Evolutionary conservation across 2,113 vertebrate genomes (phyloP), one percentile per base, ranked within the genome.

Genomic region (Dolichotis patagonum): DNA sequence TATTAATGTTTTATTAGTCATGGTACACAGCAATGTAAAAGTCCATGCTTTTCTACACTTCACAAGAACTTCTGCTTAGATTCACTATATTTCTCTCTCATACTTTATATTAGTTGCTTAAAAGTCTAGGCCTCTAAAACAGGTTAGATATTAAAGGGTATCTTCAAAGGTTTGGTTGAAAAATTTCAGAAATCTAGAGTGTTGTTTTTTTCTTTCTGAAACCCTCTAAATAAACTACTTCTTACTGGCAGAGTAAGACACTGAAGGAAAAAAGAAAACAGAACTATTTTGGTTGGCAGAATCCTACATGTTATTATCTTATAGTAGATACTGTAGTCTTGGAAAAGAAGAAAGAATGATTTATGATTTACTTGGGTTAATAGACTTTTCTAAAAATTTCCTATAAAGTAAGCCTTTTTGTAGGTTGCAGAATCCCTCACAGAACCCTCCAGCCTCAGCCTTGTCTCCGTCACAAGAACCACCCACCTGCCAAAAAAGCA

Each of bases 1-100:
- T 95, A 77, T 65, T 92, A 81, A 81, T 85, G 54, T 86, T 90
- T 84, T 85, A 38, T 85, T 93, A 60, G 88, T 88, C 73, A 46
- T 69, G n/a, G 32, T 56, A 80, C 60, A 62, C 10, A 63, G 49
- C 11, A 60, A 49, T 80, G 26, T 80, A 81, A 88, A 96, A 46
- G 81, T 88, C 56, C 43, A 22, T 65, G 54, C 54, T 49, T 35
- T 60, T 91, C 93, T 90, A 80, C 3, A 71, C 12, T 87, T 97
- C 52, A 67, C 30, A 81, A 58, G 35, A 95, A 60, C 35, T 60
- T 88, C 85, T 91, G 52, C 56, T 30, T 62, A 60, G 22, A 88
- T 84, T 90, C 77, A 5, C 77, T 92, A 7, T 86, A 7, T 67
- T 94, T 96, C 65, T 46, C 67, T 5, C 14, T 78, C 49, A 28